These are phyloP conservation scores for Podarcis siculus DNA, from an alignment of 2,797 vertebrate species.

Conservation along the genomic window DNA sequence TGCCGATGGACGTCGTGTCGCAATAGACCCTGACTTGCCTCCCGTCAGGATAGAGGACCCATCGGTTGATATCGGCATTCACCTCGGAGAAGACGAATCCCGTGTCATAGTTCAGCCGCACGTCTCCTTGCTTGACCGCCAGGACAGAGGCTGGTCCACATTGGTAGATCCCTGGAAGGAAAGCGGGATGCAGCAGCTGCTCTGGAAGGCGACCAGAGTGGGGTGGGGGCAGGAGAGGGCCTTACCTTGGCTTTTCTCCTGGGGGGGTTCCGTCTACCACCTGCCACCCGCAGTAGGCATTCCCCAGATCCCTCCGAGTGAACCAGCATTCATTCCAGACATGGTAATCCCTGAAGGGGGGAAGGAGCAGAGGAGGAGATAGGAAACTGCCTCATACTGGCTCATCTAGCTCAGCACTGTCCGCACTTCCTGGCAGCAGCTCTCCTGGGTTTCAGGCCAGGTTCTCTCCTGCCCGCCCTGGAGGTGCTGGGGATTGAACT, in stretches of 20 bases:
- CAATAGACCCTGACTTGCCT: slow-evolving; percentile 69
- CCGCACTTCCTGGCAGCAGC: too few species aligned
- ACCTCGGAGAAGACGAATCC: slow-evolving; percentile 78
- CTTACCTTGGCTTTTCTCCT: slow-evolving; percentile 87
- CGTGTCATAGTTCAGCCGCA: slow-evolving; percentile 75
- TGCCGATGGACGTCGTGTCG: slow-evolving; percentile 80
- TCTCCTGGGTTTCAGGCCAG: too few species aligned
- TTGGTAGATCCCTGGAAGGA: slow-evolving; percentile 74
- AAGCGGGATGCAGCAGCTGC: not conserved
- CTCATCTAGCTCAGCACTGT: too few species aligned
- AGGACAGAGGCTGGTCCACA: slow-evolving; percentile 78
- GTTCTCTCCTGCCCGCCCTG: too few species aligned
- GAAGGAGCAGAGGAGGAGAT: not conserved
- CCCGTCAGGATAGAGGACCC: slow-evolving; percentile 77
- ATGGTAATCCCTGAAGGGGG: slow-evolving; percentile 87
- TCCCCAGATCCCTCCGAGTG: slow-evolving; percentile 82
- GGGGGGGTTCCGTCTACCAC: slow-evolving; percentile 91
- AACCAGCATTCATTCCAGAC: slow-evolving; percentile 92
- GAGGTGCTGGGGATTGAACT: too few species aligned
- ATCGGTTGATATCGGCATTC: slow-evolving; percentile 78
- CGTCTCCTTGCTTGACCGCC: slow-evolving; percentile 79
- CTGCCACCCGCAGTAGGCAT: slow-evolving; percentile 86
- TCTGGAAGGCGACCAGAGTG: too few species aligned
- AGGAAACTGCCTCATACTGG: not conserved
- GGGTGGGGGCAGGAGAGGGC: not conserved